Percentiles rank a stretch among this genome's conserved stretches.
Conservation (phyloP, 2,888 invertebrate genomes). For the Rhagonycha lutea region DNA sequence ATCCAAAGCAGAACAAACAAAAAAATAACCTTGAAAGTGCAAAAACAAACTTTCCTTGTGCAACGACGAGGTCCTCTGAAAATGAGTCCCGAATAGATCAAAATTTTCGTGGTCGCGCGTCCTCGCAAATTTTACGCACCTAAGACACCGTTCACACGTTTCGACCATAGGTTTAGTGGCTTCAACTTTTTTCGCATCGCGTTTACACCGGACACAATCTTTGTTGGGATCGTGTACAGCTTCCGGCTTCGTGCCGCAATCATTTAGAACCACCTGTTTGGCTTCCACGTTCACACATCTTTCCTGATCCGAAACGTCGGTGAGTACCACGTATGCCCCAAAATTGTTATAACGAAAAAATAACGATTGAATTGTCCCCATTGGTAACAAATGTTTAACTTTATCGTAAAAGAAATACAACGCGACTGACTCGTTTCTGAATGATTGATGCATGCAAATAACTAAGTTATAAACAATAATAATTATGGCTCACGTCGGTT, state of each 20-base stretch:
- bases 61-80: not conserved
- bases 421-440: not conserved
- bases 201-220: conserved; percentile 6
- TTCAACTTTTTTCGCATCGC: not conserved
- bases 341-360: conserved; percentile 6
- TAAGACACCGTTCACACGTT: not conserved
- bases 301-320: conserved; percentile 11
- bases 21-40: not conserved
- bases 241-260: not conserved
- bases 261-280: not conserved
- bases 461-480: not conserved
- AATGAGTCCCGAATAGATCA: not conserved
- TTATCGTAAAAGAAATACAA: not conserved
- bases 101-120: not conserved
- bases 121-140: not conserved
- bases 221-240: not conserved
- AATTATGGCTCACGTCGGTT: not conserved
- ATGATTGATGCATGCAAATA: not conserved
- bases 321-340: not conserved
- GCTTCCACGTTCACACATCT: not conserved
- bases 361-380: conserved; percentile 9
- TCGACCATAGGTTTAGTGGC: not conserved
- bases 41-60: not conserved
- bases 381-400: not conserved
- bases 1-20: not conserved